Base-by-base conservation (phyloP, 1,140 invertebrate species). In the Tetranychus urticae region DNA sequence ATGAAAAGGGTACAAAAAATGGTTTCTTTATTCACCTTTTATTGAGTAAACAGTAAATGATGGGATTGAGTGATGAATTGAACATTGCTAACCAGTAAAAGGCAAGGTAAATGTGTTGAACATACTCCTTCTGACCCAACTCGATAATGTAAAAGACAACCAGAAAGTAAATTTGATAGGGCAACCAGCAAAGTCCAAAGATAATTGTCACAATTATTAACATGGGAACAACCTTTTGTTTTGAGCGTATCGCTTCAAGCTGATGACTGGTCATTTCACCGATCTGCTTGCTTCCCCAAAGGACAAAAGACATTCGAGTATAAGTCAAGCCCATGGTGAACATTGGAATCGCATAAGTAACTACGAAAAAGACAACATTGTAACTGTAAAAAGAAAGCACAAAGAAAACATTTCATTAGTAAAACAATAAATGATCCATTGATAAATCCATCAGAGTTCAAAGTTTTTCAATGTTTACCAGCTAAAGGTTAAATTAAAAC, bases 11-110 rank as follows among this genome's bases (percentile, higher is more conserved):
- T 42, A 42, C n/a, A 42, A 10, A 42, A 6, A 42, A 42, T 42
- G 39, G 10, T 42, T 42, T 42, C 23, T 23, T 23, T 23, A 55
- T 10, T 59, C 34, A 91, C 88, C 87, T 85, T 56, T 84, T 83
- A 73, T 92, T 92, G 84, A 91, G 88, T 83, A 86, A 90, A 72
- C 85, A 91, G 73, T 92, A 92, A 66, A 93, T 89, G 64, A 92
- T 88, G 1, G 88, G 88, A 75, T 92, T 93, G 73, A 90, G 89
- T 83, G 90, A 88, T 64, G 86, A 88, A 72, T 90, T 92, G 71
- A 85, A 88, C 88, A 93, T 93, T 1, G 89, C 88, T 34, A 93
- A 76, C 84, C 87, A 92, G 70, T 92, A 93, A 66, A 91, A 88
- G 56, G 79, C 81, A 62, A 93, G 74, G 70, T 86, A 93, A n/a